Percentiles rank a stretch among this genome's conserved stretches.
phyloP scores from a whole-genome alignment of 2,113 vertebrate genomes.

The Eolophus roseicapilla region DNA sequence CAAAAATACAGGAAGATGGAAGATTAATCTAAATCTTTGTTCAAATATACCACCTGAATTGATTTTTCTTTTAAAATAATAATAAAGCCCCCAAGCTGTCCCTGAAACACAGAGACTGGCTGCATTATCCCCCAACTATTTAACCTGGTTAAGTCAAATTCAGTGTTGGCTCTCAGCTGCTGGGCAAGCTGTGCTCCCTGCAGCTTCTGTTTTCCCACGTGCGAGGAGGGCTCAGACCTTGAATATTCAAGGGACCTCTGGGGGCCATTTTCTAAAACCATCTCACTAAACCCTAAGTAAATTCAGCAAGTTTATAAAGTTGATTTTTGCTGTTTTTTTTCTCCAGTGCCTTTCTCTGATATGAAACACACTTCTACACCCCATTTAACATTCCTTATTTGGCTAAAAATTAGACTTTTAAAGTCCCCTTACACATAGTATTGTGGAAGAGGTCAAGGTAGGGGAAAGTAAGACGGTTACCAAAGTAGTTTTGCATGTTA shows the following conservation, averaged over 20 bases:
- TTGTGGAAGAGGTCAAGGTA: neutral
- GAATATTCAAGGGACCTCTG: neutral
- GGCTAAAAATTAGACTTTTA: neutral
- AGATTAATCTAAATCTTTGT: neutral
- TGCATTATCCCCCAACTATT: neutral
- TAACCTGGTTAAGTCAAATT: neutral
- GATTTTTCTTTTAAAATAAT: neutral
- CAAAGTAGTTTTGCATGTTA: neutral
- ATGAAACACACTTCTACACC: neutral
- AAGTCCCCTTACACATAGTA: neutral
- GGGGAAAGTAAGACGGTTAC: neutral
- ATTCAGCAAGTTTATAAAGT: neutral
- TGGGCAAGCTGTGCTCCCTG: neutral
- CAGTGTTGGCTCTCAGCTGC: neutral
- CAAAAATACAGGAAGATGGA: neutral
- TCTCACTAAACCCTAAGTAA: neutral
- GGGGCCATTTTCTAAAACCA: neutral
- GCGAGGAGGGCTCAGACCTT: neutral
- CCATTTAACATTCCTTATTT: neutral
- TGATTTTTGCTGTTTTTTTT: neutral
- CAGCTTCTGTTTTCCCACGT: neutral
- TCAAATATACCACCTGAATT: neutral
- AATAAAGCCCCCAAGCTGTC: neutral
- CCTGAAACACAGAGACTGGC: neutral
- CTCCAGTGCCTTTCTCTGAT: neutral